phyloP scores from a whole-genome alignment of 2,797 vertebrate species.

The Phoxinus dragarum region DNA sequence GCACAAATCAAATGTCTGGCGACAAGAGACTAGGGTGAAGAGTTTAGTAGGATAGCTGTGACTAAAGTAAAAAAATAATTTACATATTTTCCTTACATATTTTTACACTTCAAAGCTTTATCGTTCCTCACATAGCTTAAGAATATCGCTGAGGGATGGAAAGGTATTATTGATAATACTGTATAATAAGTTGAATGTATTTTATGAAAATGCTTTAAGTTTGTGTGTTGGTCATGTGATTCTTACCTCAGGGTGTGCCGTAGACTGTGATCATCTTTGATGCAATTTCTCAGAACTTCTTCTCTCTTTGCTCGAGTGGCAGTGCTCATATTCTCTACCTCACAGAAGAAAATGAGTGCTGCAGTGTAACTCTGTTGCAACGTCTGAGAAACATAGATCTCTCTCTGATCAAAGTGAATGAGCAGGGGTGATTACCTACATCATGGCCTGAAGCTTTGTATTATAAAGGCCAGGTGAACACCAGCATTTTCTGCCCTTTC shows the following conservation, averaged over 20 bases:
- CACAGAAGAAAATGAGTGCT: not conserved
- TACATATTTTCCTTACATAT: slow-evolving; percentile 39
- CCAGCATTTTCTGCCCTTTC: slow-evolving; percentile 49
- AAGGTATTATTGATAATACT: slow-evolving; percentile 58
- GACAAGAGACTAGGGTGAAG: slow-evolving; percentile 34
- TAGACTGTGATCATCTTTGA: slow-evolving; percentile 1
- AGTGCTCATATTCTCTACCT: not conserved
- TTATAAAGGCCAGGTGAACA: slow-evolving; percentile 50
- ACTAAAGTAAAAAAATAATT: slow-evolving; percentile 48
- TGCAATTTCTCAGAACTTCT: not conserved
- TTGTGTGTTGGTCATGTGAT: not conserved
- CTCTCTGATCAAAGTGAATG: slow-evolving; percentile 46
- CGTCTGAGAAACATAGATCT: slow-evolving; percentile 34
- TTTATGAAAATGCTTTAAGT: slow-evolving; percentile 19
- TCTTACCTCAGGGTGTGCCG: not conserved
- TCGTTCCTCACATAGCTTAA: slow-evolving; percentile 58
- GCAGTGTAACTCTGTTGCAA: not conserved
- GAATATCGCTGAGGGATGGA: slow-evolving; percentile 56
- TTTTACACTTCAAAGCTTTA: slow-evolving; percentile 70
- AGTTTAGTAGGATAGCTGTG: slow-evolving; percentile 22
- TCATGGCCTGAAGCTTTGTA: slow-evolving; percentile 51
- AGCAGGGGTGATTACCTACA: slow-evolving; percentile 53
- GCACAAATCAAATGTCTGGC: slow-evolving; percentile 2
- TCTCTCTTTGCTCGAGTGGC: not conserved
- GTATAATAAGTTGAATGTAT: slow-evolving; percentile 32